Base-by-base conservation (phyloP, 2,888 invertebrate species). In the Tyria jacobaeae region DNA sequence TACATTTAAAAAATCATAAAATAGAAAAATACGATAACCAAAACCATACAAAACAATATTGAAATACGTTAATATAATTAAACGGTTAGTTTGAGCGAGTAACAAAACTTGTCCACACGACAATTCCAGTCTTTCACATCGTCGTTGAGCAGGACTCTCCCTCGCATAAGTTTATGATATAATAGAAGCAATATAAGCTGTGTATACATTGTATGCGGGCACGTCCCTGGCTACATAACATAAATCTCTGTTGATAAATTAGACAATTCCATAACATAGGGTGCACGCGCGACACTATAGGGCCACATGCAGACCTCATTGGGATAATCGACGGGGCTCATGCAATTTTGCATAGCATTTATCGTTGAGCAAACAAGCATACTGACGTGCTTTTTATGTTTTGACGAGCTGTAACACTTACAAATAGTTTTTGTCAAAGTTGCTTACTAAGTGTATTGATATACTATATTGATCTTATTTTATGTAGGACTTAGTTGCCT, bases 161-260 rank as follows among this genome's bases (percentile, higher is more conserved):
- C 66, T 70, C 64, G 69, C 71, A 77, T 75, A 72, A 76, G 71
- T 71, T 79, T 71, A 69, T 68, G 65, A 71, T 71, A 73, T 76
- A 75, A 71, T 75, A 65, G 73, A 73, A 70, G 73, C 70, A 75
- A 69, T 70, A 75, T 74, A 71, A 68, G 69, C 60, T 66, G 64
- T 72, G 70, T 74, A 78, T 70, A 78, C 76, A 79, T 56, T 78
- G 78, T 81, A 89, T 88, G 86, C 89, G 87, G 87, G 88, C 75
- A 82, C 83, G 86, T 86, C 86, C 81, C 78, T 85, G 81, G 77
- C 78, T 83, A 84, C 79, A 89, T 88, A 83, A 85, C 79, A 89
- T 89, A 89, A 89, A 89, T 89, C 87, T 88, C 78, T 68, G 74
- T 83, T 85, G 88, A 89, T 89, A 88, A 89, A 89, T 89, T 89